Conservation (phyloP, 1,140 invertebrate species). For the Cephus cinctus region DNA sequence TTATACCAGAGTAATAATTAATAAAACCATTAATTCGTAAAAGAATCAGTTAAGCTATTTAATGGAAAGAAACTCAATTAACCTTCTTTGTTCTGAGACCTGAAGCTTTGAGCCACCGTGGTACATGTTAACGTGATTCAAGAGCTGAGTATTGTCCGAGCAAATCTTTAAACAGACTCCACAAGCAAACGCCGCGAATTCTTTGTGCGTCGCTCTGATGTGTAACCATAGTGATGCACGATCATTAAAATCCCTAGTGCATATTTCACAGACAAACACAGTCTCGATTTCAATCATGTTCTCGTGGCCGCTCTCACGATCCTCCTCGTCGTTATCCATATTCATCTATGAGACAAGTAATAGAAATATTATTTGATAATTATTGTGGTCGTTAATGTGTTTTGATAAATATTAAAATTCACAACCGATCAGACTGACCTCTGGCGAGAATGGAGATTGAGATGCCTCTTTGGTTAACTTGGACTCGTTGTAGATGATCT, state of each 20-base stretch:
- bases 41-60: slow-evolving; percentile 5
- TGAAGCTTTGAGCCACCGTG: slow-evolving; percentile 47
- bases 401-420: no score
- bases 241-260: slow-evolving; percentile 57
- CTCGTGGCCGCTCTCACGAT: slow-evolving; percentile 32
- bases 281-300: slow-evolving; percentile 49
- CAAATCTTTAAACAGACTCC: slow-evolving; percentile 61
- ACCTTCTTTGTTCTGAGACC: slow-evolving; percentile 49
- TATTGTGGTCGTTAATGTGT: background rate
- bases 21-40: background rate
- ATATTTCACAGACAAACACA: slow-evolving; percentile 57
- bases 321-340: slow-evolving; percentile 35
- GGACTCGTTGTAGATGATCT: no score
- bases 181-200: slow-evolving; percentile 59
- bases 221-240: slow-evolving; percentile 60
- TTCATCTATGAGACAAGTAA: slow-evolving; percentile 17
- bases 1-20: slow-evolving; percentile 1
- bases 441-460: background rate
- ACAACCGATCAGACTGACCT: no score
- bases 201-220: slow-evolving; percentile 59
- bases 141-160: slow-evolving; percentile 52
- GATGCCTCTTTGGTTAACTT: slow-evolving; percentile 17
- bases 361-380: slow-evolving; percentile 3
- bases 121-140: slow-evolving; percentile 57
- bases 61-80: slow-evolving; percentile 14